A percentile compares a stretch with the other conserved stretches of the same genome.
These are phyloP conservation scores for Drosophila repletoides DNA, from an alignment of 1,140 invertebrate species.

Conservation along the genomic window DNA sequence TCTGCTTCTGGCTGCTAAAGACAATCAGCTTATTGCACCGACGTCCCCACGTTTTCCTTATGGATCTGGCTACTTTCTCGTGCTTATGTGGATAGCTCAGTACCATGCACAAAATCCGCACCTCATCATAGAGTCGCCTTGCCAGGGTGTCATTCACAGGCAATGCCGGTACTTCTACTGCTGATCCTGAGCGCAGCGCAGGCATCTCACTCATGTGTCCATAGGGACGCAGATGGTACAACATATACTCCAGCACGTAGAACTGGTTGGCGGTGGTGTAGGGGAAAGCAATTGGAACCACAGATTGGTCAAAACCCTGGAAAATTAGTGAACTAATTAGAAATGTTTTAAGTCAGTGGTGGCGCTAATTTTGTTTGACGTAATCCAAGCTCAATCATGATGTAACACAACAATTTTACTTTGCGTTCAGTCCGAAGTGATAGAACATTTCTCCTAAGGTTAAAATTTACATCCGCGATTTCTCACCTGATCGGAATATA, in stretches of 20 bases:
- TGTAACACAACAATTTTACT: too few species aligned
- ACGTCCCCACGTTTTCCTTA: constrained; percentile 97
- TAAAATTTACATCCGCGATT: background rate
- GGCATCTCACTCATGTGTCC: constrained; percentile 24
- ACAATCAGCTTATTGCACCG: constrained; percentile 94
- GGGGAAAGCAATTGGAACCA: constrained; percentile 10
- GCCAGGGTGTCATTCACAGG: constrained; percentile 83
- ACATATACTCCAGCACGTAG: constrained; percentile 34
- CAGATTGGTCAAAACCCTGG: background rate
- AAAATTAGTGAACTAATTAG: background rate
- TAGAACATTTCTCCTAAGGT: background rate
- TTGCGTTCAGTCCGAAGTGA: too few species aligned
- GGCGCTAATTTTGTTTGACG: too few species aligned
- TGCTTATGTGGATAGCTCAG: constrained; percentile 92
- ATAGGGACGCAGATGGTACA: constrained; percentile 53
- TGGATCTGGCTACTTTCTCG: constrained; percentile 92
- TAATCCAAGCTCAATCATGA: too few species aligned
- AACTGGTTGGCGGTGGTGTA: constrained; percentile 26
- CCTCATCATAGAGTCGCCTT: constrained; percentile 81
- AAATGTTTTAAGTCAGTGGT: too few species aligned
- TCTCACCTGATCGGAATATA: constrained; percentile 30
- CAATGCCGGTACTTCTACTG: background rate
- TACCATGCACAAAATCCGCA: constrained; percentile 92
- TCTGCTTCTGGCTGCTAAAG: constrained; percentile 92
- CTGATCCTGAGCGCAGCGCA: background rate